Base-by-base conservation (phyloP, 92 coral and sea anemone genomes). In the Palythoa caribaeorum region DNA sequence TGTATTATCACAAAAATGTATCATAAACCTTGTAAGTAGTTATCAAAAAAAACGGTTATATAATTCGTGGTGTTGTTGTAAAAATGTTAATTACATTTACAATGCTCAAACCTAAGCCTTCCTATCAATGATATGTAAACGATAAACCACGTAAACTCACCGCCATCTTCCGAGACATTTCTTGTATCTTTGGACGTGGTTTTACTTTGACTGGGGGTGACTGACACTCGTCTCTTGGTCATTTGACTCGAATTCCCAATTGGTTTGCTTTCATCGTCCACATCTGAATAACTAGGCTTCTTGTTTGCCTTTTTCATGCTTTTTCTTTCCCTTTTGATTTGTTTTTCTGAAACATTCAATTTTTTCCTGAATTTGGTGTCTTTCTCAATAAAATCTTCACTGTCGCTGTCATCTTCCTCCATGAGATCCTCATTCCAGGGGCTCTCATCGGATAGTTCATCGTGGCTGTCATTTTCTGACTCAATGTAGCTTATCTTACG, bases 211-310 rank as follows among this genome's bases (percentile, higher is more conserved):
- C 38, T 60, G 40, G 87, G 60, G 12, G 68, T 85, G 28, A 59
- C 73, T 2, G 93, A 87, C 9, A 87, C 68, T 37, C 72, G 54
- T 80, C 87, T 84, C 21, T 85, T 84, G 35, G 55, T 83, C 38
- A 90, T 62, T 2, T 80, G 57, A 40, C 89, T 85, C 1, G 92
- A 57, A 5, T 91, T 89, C 68, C 86, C 97, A 90, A 91, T 86
- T 55, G 91, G 96, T 51, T 91, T 91, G 38, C 90, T 96, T 76
- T 91, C 93, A 86, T 91, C 95, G 77, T 92, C 14, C 54, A 89
- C 51, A 14, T 90, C 92, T 15, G 89, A 73, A 72, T 83, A 90
- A 7, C 91, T 75, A 65, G 68, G 19, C n/a, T 37, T 72, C 28
- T 71, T 20, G n/a, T 10, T 91, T 44, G 89, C 83, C 15, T 53